phyloP scores from a whole-genome alignment of 2,797 vertebrate genomes.

The Chlorospingus flavigularis region DNA sequence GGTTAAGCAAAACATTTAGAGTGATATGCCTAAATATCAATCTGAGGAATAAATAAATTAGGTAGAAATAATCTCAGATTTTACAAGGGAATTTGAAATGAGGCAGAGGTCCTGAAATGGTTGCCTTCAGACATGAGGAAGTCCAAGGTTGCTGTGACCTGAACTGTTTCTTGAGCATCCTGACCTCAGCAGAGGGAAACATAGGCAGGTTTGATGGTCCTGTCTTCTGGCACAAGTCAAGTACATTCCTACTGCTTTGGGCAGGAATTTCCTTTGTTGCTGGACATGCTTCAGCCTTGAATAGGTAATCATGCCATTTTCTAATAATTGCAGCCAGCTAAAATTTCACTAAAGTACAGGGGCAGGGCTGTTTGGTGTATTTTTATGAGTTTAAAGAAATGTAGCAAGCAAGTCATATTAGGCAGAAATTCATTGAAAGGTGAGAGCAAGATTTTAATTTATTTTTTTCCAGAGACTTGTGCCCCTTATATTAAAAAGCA shows the following conservation, averaged over 20 bases:
- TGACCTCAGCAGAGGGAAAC: neutral
- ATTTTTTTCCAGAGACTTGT: neutral
- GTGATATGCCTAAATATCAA: neutral
- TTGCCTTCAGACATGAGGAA: neutral
- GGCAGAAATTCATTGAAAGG: neutral
- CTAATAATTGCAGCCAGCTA: neutral
- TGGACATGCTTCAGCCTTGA: neutral
- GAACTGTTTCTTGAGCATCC: neutral
- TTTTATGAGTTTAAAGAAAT: neutral
- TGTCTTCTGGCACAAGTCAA: neutral
- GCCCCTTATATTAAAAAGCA: neutral
- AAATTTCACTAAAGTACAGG: neutral
- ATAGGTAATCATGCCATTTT: neutral
- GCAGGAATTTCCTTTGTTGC: conserved; percentile 15
- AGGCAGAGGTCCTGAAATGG: neutral
- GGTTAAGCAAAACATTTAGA: neutral
- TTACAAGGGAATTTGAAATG: neutral
- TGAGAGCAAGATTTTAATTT: neutral
- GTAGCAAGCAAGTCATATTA: neutral
- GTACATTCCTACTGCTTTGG: neutral
- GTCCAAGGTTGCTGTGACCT: accelerated
- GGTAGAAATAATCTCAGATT: neutral
- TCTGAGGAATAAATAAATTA: neutral
- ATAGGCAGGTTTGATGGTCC: neutral
- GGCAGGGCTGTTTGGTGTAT: accelerated